phyloP scores from a whole-genome alignment of 1,140 invertebrate genomes.

The Drosophila pseudoananassae region DNA sequence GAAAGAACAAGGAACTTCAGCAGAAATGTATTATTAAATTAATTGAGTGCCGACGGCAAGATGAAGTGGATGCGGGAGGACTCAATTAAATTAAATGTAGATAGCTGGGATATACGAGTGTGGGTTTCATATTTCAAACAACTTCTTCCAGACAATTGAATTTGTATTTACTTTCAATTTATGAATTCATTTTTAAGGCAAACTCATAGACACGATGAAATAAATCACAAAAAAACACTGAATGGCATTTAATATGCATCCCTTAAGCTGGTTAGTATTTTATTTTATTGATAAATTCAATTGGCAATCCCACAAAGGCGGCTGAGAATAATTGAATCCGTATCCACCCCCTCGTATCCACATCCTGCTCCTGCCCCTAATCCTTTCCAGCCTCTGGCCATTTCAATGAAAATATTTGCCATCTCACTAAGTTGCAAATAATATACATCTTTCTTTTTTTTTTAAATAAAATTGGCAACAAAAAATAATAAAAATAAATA shows the following conservation, averaged over 20 bases:
- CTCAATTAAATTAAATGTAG: conserved; percentile 1
- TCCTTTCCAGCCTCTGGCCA: not conserved
- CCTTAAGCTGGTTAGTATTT: not conserved
- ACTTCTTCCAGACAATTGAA: not conserved
- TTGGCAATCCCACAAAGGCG: not conserved
- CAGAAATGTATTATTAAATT: not conserved
- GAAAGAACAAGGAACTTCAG: not conserved
- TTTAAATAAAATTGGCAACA: not conserved
- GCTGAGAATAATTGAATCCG: not conserved
- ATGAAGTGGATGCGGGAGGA: too few relatives aligned
- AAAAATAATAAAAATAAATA: conserved; percentile 25
- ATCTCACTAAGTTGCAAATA: conserved; percentile 21
- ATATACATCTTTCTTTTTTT: not conserved
- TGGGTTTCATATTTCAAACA: not conserved
- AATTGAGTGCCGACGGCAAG: conserved; percentile 3
- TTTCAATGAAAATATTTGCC: conserved; percentile 27
- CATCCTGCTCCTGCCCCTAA: too few relatives aligned
- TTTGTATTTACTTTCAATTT: too few relatives aligned
- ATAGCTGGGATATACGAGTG: too few relatives aligned
- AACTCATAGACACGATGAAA: too few relatives aligned
- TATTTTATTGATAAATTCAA: not conserved
- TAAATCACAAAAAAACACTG: too few relatives aligned
- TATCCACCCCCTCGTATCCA: too few relatives aligned
- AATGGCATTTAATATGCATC: not conserved
- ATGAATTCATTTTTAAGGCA: too few relatives aligned